Percentiles rank a stretch among this genome's conserved stretches.
Conservation (phyloP, 2,888 invertebrate genomes). For the Bedellia somnulentella region DNA sequence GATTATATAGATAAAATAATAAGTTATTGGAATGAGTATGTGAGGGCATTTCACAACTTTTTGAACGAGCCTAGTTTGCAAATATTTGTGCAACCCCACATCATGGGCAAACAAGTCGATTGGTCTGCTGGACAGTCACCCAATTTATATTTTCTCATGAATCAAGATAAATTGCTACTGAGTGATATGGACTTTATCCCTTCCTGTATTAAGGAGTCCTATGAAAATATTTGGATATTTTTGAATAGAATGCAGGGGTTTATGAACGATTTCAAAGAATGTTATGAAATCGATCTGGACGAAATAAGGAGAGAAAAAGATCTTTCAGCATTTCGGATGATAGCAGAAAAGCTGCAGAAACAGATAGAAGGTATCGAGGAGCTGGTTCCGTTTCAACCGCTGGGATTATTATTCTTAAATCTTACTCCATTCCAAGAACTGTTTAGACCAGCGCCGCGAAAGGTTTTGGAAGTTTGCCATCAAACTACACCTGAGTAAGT, state of each 20-base stretch:
- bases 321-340: slow-evolving; percentile 64
- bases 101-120: slow-evolving; percentile 81
- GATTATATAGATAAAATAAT: slow-evolving; percentile 64
- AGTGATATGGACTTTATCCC: slow-evolving; percentile 61
- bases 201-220: slow-evolving; percentile 60
- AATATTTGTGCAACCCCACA: slow-evolving; percentile 80
- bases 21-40: slow-evolving; percentile 67
- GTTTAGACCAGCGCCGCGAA: slow-evolving; percentile 70
- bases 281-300: slow-evolving; percentile 65
- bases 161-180: slow-evolving; percentile 64
- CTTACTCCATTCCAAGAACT: slow-evolving; percentile 71
- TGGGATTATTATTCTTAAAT: slow-evolving; percentile 75
- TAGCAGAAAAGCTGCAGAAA: slow-evolving; percentile 68
- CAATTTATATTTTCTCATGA: slow-evolving; percentile 68
- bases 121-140: slow-evolving; percentile 74
- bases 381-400: slow-evolving; percentile 66
- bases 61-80: slow-evolving; percentile 70
- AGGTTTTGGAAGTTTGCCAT: slow-evolving; percentile 67
- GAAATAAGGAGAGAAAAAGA: slow-evolving; percentile 67
- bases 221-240: slow-evolving; percentile 65
- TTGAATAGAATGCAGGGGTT: slow-evolving; percentile 67
- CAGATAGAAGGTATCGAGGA: slow-evolving; percentile 71
- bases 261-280: slow-evolving; percentile 69
- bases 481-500: slow-evolving; percentile 68
- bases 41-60: slow-evolving; percentile 69